Evolutionary conservation across 2,113 vertebrate genomes (phyloP).

Genomic region (Andinoacara biseriatus): DNA sequence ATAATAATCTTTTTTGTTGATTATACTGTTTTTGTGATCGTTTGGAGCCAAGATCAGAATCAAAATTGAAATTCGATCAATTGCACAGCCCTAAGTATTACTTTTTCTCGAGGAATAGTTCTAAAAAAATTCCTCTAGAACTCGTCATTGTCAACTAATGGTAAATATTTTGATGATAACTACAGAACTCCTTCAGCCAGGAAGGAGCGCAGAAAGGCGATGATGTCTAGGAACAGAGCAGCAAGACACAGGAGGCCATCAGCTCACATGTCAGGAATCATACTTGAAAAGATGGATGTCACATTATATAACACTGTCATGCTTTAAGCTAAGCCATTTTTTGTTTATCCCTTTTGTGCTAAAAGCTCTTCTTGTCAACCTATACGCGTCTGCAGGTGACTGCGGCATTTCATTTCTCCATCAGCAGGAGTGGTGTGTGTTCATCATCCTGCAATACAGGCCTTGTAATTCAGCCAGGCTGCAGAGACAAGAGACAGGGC

Average conservation of each 20-base stretch:
- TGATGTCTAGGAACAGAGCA: not conserved
- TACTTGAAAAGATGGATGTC: not conserved
- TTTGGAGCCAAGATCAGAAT: too few relatives aligned
- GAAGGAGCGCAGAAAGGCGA: not conserved
- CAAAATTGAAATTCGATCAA: too few relatives aligned
- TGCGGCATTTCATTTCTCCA: conserved; percentile 32
- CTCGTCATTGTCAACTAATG: not conserved
- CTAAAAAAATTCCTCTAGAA: not conserved
- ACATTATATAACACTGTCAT: not conserved
- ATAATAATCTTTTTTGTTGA: too few relatives aligned
- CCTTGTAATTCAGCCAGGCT: conserved; percentile 4
- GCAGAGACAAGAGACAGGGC: conserved; percentile 19
- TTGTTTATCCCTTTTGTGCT: not conserved
- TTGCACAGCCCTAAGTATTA: too few relatives aligned
- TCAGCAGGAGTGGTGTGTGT: conserved; percentile 19
- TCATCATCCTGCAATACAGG: conserved; percentile 30
- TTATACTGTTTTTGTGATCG: too few relatives aligned
- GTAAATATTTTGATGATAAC: not conserved
- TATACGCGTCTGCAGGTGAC: not conserved
- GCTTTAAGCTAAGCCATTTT: not conserved
- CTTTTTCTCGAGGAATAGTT: not conserved
- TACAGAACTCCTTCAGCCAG: not conserved
- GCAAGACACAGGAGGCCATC: not conserved
- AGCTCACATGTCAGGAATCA: not conserved
- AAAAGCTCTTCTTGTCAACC: not conserved